These are phyloP conservation scores for Diaperis boleti DNA, from an alignment of 2,888 invertebrate genomes.

Conservation along the genomic window DNA sequence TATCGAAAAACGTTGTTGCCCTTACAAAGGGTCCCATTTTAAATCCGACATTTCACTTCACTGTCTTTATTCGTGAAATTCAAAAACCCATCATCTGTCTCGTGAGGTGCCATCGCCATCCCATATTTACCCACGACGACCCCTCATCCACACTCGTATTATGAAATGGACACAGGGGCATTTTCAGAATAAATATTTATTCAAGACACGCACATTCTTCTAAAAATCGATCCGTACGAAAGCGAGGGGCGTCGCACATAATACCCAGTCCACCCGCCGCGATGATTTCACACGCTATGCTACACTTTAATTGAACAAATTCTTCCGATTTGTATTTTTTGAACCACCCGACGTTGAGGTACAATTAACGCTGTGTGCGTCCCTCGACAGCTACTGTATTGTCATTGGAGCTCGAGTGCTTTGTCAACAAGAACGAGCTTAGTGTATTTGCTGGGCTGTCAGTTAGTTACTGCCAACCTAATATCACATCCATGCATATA, in stretches of 20 bases:
- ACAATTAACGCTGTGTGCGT: conserved; percentile 33
- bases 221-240: conserved; percentile 36
- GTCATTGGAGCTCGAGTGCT: conserved; percentile 67
- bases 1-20: too few species aligned
- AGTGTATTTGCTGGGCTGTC: conserved; percentile 65
- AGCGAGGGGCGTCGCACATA: conserved; percentile 29
- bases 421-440: conserved; percentile 63
- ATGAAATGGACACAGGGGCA: conserved; percentile 63
- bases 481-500: conserved; percentile 43
- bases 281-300: conserved; percentile 29
- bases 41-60: too few species aligned
- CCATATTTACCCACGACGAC: conserved; percentile 61
- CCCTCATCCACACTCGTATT: conserved; percentile 58
- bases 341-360: conserved; percentile 1
- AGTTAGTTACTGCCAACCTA: conserved; percentile 53
- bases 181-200: conserved; percentile 66
- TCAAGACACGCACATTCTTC: conserved; percentile 50
- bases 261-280: conserved; percentile 1
- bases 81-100: conserved; percentile 22
- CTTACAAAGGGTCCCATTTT: too few species aligned
- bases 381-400: conserved; percentile 64
- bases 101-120: conserved; percentile 21
- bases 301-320: conserved; percentile 20
- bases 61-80: too few species aligned
- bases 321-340: conserved; percentile 8